Base-by-base conservation (phyloP, 2,797 vertebrate species). In the Choloepus didactylus region DNA sequence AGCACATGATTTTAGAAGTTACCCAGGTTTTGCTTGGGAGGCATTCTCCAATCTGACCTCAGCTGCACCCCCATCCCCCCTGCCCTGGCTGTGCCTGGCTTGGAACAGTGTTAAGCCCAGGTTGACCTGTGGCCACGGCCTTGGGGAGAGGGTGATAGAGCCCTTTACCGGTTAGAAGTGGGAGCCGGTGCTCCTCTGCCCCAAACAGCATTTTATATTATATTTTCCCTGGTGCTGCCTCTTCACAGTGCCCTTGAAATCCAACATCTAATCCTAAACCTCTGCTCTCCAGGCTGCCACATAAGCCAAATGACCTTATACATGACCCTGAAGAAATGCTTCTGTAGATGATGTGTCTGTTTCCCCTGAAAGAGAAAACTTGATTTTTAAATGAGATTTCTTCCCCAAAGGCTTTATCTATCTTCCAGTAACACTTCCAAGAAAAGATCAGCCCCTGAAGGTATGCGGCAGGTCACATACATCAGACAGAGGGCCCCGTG, bases 321-420 rank as follows among this genome's bases (percentile, higher is more conserved):
- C 2, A 6, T 9, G 85, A 87, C 56, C 44, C 70, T 31, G 76
- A 67, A 75, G 54, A 70, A 87, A 87, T 15, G 51, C 73, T 46
- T 73, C 31, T 2, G 9, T 8, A 27, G 12, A 15, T 59, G 70
- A n/a, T 2, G 6, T 49, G 29, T 14, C 62, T 81, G 51, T 51
- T 81, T 77, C 60, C 41, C 31, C 4, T 7, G 38, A 46, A 96
- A 93, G 60, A 92, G n/a, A 72, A 79, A 89, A 59, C 46, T 51
- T 5, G 19, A 46, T 76, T 92, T 92, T 69, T 51, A 73, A 66
- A 69, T 51, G 59, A 82, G 54, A 54, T 90, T 87, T 94, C 80
- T 54, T 16, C 46, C 66, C 38, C 0, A 2, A 75, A 91, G 69
- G 5, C 41, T 84, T 86, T 46, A 27, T 23, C 73, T 85, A 7